phyloP scores from a whole-genome alignment of 2,888 invertebrate genomes.

The Terebella lapidaria region DNA sequence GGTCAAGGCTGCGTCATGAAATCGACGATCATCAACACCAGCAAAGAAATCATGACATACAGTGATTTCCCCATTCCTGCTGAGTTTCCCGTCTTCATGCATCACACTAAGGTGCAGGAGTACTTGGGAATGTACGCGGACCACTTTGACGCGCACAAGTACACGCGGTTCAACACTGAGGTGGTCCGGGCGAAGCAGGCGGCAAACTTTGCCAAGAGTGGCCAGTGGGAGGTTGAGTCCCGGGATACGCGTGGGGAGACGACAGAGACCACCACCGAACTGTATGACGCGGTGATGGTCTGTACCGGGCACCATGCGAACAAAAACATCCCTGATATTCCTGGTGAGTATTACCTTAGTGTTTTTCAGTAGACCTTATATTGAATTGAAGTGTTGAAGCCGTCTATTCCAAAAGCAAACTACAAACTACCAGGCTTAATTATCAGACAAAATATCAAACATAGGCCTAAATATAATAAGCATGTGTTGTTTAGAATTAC shows the following conservation, averaged over 20 bases:
- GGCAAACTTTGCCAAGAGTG: conserved; percentile 35
- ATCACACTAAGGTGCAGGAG: conserved; percentile 48
- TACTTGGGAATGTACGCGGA: conserved; percentile 48
- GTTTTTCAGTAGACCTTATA: no score
- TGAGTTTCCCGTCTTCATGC: conserved; percentile 55
- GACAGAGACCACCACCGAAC: conserved; percentile 21
- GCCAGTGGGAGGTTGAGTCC: conserved; percentile 41
- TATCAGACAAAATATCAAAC: no score
- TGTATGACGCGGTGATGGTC: conserved; percentile 42
- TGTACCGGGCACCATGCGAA: conserved; percentile 40
- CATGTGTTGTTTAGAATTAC: no score
- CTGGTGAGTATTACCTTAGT: no score
- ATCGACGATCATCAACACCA: conserved; percentile 46
- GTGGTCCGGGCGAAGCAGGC: conserved; percentile 6
- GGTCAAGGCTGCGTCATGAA: conserved; percentile 41
- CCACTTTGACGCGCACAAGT: conserved; percentile 35
- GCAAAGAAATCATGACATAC: conserved; percentile 51
- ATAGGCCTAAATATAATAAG: no score
- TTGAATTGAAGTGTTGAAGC: no score
- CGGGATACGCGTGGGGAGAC: conserved; percentile 33
- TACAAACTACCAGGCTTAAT: no score
- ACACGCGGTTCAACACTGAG: conserved; percentile 42
- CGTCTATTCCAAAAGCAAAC: no score
- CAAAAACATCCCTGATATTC: conserved; percentile 29
- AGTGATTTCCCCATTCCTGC: conserved; percentile 55